Base-by-base conservation (phyloP, 2,888 invertebrate genomes). In the Caenorhabditis sp. region DNA sequence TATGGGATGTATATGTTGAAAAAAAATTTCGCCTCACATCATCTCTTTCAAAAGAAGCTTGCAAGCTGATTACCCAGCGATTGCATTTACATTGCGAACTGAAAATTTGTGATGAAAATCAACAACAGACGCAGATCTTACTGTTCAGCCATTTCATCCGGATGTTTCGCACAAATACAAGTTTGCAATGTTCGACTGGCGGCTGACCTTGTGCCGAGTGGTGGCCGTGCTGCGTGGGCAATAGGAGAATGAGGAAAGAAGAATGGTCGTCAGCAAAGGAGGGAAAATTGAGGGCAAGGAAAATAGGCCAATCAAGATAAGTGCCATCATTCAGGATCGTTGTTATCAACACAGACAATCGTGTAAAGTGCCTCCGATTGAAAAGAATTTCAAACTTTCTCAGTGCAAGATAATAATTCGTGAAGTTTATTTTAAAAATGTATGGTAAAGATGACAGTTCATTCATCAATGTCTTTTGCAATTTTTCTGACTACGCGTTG, bases 41-140 rank as follows among this genome's bases (percentile, higher is more conserved):
- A 35, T 86, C 83, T 37, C 79, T 58, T 63, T 85, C 85, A 45
- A 88, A 83, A 7, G 85, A 81, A 0, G 73, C 65, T 46, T 84
- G 72, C 22, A 88, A 68, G 66, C 88, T 88, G 58, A 88, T 83
- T 4, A 86, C 86, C 86, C 85, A 86, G 2, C 88, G 83, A 41
- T 81, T 79, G 61, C 88, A 88, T 39, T 80, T 79, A 52, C 82
- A 82, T 17, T 52, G 53, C 30, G 46, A 52, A 45, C 76, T 76
- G 20, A 48, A 66, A 68, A 13, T 24, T 2, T 6, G 2, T 8
- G 17, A n/a, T 17, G 11, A 1, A 3, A 22, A 20, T 2, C 39
- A 27, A 1, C 9, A 15, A 41, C 15, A 35, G 26, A 24, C 26
- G 41, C 8, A 26, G 27, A 50, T 46, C 65, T 65, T 24, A 65